These are phyloP conservation scores for Archivesica marissinica DNA, from an alignment of 1,140 invertebrate species.

Conservation along the genomic window DNA sequence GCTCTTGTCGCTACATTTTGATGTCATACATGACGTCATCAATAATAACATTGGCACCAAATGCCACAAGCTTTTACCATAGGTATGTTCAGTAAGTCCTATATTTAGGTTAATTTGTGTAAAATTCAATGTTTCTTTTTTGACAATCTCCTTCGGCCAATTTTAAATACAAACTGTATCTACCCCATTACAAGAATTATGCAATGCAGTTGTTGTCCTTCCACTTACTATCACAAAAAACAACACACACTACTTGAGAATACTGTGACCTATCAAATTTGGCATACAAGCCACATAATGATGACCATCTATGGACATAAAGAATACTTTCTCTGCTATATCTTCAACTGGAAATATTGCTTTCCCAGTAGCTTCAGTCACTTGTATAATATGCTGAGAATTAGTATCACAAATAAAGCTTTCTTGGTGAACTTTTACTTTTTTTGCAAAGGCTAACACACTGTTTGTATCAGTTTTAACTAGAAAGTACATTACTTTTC, in stretches of 20 bases:
- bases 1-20: too few relatives aligned
- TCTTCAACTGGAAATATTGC: slow-evolving; percentile 7
- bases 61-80: not conserved
- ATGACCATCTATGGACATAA: slow-evolving; percentile 3
- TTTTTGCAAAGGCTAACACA: not conserved
- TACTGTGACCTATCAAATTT: not conserved
- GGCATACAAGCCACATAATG: slow-evolving; percentile 20
- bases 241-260: not conserved
- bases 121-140: not conserved
- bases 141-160: not conserved
- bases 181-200: too few relatives aligned
- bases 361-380: slow-evolving; percentile 7
- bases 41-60: not conserved
- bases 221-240: not conserved
- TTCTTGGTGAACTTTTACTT: not conserved
- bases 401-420: not conserved
- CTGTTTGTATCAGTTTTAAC: slow-evolving; percentile 1
- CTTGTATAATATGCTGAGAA: not conserved
- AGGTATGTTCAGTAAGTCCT: not conserved
- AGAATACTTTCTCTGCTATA: slow-evolving; percentile 10
- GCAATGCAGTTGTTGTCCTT: not conserved
- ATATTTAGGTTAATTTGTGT: not conserved
- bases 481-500: not conserved
- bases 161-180: not conserved
- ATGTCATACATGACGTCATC: too few relatives aligned